Percentiles rank a stretch among this genome's conserved stretches.
Evolutionary conservation across 1,140 invertebrate genomes (phyloP).

Genomic region (Drosophila ananassae): DNA sequence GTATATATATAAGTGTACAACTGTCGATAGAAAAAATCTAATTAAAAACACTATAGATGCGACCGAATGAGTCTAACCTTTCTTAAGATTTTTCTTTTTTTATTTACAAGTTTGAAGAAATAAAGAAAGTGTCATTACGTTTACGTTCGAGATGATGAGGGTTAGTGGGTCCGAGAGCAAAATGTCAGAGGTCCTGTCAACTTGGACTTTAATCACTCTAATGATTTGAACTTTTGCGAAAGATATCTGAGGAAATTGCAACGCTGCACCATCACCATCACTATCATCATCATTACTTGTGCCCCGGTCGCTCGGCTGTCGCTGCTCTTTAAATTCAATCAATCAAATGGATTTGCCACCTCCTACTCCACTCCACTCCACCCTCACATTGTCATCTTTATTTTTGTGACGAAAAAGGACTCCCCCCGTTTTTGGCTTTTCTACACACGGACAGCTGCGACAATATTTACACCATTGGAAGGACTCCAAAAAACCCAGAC

Average conservation of each 20-base stretch:
- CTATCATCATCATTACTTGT: slow-evolving; percentile 16
- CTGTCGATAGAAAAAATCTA: slow-evolving; percentile 7
- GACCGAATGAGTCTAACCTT: background rate
- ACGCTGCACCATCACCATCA: slow-evolving; percentile 35
- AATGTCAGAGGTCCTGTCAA: slow-evolving; percentile 1
- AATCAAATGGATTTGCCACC: slow-evolving; percentile 65
- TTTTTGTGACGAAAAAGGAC: slow-evolving; percentile 13
- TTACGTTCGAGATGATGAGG: slow-evolving; percentile 19
- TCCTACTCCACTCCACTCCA: background rate
- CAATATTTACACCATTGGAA: slow-evolving; percentile 47
- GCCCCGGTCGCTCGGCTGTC: slow-evolving; percentile 17
- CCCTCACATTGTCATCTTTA: slow-evolving; percentile 24
- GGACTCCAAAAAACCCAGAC: slow-evolving; percentile 17
- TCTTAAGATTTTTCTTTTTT: slow-evolving; percentile 23
- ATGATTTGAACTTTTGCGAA: slow-evolving; percentile 35
- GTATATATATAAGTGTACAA: background rate
- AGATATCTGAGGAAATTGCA: slow-evolving; percentile 22
- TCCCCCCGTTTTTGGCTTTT: slow-evolving; percentile 4
- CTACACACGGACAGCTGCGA: slow-evolving; percentile 26
- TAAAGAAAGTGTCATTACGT: background rate
- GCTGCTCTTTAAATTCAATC: slow-evolving; percentile 70
- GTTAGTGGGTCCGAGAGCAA: slow-evolving; percentile 4
- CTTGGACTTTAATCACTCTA: slow-evolving; percentile 44
- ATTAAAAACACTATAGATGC: slow-evolving; percentile 15
- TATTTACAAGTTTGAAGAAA: slow-evolving; percentile 26